Evolutionary conservation across 2,797 vertebrate species (phyloP).

Genomic region (Numenius phaeopus): DNA sequence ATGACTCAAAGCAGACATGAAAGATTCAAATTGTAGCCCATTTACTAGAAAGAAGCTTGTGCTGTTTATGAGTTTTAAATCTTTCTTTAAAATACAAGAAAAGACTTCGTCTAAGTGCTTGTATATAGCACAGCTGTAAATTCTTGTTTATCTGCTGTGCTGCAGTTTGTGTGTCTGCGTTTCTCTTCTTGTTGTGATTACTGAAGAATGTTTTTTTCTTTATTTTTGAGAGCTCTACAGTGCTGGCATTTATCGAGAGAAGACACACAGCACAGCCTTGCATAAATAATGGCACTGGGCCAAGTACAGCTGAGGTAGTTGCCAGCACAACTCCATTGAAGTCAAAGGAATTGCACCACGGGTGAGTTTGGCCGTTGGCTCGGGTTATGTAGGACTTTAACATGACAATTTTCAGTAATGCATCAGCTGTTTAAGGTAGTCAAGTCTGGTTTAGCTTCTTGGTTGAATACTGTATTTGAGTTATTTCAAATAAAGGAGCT

Average conservation of each 20-base stretch:
- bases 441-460: background rate
- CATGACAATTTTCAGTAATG: background rate
- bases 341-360: background rate
- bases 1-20: background rate
- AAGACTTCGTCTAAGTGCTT: background rate
- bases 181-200: conserved; percentile 45
- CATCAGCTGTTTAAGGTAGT: background rate
- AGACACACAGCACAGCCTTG: conserved; percentile 37
- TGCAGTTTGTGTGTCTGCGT: background rate
- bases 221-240: background rate
- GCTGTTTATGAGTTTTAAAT: background rate
- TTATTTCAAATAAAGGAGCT: background rate
- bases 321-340: conserved; percentile 21
- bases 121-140: background rate
- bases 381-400: background rate
- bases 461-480: background rate
- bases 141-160: conserved; percentile 47
- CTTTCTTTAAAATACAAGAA: background rate
- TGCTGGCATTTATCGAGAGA: conserved; percentile 60
- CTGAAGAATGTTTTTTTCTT: conserved; percentile 3
- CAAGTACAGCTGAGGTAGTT: conserved; percentile 33
- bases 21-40: background rate
- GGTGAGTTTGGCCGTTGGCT: background rate
- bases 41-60: background rate
- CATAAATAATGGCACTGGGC: conserved; percentile 47